Evolutionary conservation across 1,140 invertebrate genomes (phyloP).

Genomic region (Drosophila nebulosa): DNA sequence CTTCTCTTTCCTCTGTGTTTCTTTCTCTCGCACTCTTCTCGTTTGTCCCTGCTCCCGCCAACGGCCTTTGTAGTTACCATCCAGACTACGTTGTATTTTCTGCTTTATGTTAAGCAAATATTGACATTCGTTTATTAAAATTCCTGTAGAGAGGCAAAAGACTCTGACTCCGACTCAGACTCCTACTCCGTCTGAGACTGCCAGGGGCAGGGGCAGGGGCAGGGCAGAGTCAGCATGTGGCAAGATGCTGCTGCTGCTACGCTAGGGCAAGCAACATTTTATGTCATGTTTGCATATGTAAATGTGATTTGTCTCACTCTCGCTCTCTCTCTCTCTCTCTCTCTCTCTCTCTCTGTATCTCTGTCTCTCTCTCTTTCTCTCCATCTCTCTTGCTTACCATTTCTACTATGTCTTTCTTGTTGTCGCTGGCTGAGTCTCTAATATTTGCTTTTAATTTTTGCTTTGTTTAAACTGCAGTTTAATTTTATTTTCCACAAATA

Average conservation of each 20-base stretch:
- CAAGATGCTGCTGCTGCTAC: constrained; percentile 5
- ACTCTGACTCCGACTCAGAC: constrained; percentile 11
- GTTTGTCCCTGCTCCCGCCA: not conserved
- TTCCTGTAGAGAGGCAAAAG: constrained; percentile 62
- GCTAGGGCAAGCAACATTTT: constrained; percentile 44
- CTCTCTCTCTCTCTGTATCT: not conserved
- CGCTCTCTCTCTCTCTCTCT: not conserved
- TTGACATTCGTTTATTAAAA: constrained; percentile 80
- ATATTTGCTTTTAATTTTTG: constrained; percentile 79
- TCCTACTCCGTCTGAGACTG: not conserved
- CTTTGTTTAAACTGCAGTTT: constrained; percentile 80
- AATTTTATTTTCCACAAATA: constrained; percentile 79
- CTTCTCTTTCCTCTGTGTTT: not conserved
- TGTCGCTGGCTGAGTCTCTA: constrained; percentile 39
- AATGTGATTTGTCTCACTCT: constrained; percentile 40
- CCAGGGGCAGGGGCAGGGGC: not conserved
- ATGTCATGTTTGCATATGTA: constrained; percentile 79
- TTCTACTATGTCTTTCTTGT: constrained; percentile 14
- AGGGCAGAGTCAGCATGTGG: constrained; percentile 29
- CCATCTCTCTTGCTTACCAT: not conserved
- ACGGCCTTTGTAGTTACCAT: not conserved
- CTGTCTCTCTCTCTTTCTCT: constrained; percentile 16
- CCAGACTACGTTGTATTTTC: constrained; percentile 63
- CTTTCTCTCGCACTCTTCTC: not conserved
- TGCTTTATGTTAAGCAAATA: constrained; percentile 79